phyloP scores from a whole-genome alignment of 1,140 invertebrate species.

The Saccostrea cuccullata region DNA sequence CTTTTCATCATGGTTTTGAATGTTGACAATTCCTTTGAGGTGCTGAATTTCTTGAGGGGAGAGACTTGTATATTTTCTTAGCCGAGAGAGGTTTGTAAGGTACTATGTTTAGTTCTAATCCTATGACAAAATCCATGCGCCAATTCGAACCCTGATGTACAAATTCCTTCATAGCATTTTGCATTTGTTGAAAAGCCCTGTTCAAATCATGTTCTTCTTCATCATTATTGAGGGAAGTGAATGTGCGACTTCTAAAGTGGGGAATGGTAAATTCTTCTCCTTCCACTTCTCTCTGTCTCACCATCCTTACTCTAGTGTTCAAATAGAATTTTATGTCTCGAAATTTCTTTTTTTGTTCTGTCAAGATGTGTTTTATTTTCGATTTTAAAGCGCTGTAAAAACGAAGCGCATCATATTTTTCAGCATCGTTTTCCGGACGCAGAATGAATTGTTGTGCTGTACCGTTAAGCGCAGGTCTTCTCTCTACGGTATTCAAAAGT shows the following conservation, averaged over 20 bases:
- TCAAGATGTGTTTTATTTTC: conserved; percentile 21
- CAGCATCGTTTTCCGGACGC: conserved; percentile 21
- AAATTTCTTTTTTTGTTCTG: neutral
- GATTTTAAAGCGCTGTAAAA: conserved; percentile 41
- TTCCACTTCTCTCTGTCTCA: conserved; percentile 37
- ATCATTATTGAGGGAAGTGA: neutral
- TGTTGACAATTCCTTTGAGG: too few relatives aligned
- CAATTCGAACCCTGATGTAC: conserved; percentile 43
- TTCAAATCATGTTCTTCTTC: conserved; percentile 37
- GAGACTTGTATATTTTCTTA: conserved; percentile 34
- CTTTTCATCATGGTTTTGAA: conserved; percentile 40
- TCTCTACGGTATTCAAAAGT: neutral
- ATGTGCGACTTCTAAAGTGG: conserved; percentile 9
- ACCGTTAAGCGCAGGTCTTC: conserved; percentile 27
- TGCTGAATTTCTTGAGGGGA: conserved; percentile 22
- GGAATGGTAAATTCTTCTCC: conserved; percentile 13
- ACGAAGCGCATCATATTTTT: conserved; percentile 47
- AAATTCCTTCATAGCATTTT: conserved; percentile 46
- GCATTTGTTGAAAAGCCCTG: conserved; percentile 38
- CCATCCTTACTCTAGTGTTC: neutral
- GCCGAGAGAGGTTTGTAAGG: conserved; percentile 42
- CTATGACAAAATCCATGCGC: conserved; percentile 1
- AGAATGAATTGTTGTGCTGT: conserved; percentile 6
- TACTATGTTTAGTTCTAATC: conserved; percentile 36
- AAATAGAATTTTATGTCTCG: conserved; percentile 44